Evolutionary conservation across 1,140 invertebrate species (phyloP).

Genomic region (Drosophila athabasca): DNA sequence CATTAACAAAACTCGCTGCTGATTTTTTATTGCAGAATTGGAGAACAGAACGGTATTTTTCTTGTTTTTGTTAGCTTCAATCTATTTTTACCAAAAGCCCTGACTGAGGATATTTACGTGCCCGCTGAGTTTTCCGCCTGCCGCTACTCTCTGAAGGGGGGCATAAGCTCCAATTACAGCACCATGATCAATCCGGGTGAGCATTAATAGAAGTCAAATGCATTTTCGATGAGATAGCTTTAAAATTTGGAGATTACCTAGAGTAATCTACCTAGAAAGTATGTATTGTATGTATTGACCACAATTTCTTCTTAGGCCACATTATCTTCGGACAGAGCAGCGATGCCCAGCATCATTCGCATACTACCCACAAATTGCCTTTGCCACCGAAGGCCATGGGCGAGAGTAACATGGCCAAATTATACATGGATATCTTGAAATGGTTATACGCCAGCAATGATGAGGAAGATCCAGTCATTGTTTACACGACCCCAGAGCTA

Average conservation of each 20-base stretch:
- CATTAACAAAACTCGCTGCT: background rate
- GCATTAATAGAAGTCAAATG: background rate
- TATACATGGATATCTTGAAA: conserved; percentile 58
- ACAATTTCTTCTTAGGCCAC: conserved; percentile 18
- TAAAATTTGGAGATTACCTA: too few species aligned
- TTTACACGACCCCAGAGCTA: conserved; percentile 55
- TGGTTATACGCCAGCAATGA: conserved; percentile 35
- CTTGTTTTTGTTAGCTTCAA: conserved; percentile 66
- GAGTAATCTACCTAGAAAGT: too few species aligned
- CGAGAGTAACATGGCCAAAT: conserved; percentile 51
- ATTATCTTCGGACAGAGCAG: conserved; percentile 60
- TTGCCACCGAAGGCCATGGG: conserved; percentile 71
- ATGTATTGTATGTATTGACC: too few species aligned
- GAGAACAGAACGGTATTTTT: too few species aligned
- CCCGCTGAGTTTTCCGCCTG: conserved; percentile 73
- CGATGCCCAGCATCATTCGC: conserved; percentile 54
- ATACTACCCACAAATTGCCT: conserved; percentile 61
- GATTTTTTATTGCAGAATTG: conserved; percentile 31
- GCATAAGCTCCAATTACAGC: conserved; percentile 55
- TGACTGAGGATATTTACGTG: conserved; percentile 46
- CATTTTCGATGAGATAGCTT: too few species aligned
- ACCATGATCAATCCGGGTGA: conserved; percentile 70
- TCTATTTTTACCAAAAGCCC: conserved; percentile 57
- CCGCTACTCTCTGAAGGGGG: conserved; percentile 61
- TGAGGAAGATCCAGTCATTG: conserved; percentile 14